These are phyloP conservation scores for Epirrhoe alternata DNA, from an alignment of 2,888 invertebrate genomes.

Conservation along the genomic window DNA sequence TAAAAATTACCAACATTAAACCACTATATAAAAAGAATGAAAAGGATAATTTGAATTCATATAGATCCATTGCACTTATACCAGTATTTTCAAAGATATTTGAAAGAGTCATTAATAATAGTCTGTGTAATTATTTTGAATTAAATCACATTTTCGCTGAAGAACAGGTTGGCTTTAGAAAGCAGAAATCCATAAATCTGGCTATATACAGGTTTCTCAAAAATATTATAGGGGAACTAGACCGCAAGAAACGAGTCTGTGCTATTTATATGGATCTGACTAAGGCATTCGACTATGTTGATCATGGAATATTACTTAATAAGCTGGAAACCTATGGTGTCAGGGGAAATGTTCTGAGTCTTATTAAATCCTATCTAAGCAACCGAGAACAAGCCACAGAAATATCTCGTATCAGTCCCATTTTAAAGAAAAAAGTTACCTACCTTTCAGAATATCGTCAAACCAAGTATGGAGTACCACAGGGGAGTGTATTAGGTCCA, in stretches of 20 bases:
- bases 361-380: slow-evolving; percentile 12
- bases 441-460: slow-evolving; percentile 6
- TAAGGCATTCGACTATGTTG: slow-evolving; percentile 16
- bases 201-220: neutral
- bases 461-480: slow-evolving; percentile 15
- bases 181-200: slow-evolving; percentile 2
- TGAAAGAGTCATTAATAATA: slow-evolving; percentile 26
- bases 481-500: slow-evolving; percentile 20
- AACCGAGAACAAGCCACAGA: slow-evolving; percentile 14
- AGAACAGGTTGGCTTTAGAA: slow-evolving; percentile 27
- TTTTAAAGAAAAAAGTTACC: neutral
- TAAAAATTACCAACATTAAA: slow-evolving; percentile 32
- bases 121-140: slow-evolving; percentile 6
- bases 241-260: neutral
- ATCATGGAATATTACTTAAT: slow-evolving; percentile 2
- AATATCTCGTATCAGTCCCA: slow-evolving; percentile 2
- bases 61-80: slow-evolving; percentile 33
- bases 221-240: neutral
- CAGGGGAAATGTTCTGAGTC: slow-evolving; percentile 5
- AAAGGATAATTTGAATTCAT: slow-evolving; percentile 12
- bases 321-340: slow-evolving; percentile 13
- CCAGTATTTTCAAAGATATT: slow-evolving; percentile 35
- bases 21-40: slow-evolving; percentile 34
- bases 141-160: slow-evolving; percentile 6
- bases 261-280: slow-evolving; percentile 8